A percentile compares a stretch with the other conserved stretches of the same genome.
These are phyloP conservation scores for Lordiphosa collinella DNA, from an alignment of 1,140 invertebrate genomes.

Conservation along the genomic window DNA sequence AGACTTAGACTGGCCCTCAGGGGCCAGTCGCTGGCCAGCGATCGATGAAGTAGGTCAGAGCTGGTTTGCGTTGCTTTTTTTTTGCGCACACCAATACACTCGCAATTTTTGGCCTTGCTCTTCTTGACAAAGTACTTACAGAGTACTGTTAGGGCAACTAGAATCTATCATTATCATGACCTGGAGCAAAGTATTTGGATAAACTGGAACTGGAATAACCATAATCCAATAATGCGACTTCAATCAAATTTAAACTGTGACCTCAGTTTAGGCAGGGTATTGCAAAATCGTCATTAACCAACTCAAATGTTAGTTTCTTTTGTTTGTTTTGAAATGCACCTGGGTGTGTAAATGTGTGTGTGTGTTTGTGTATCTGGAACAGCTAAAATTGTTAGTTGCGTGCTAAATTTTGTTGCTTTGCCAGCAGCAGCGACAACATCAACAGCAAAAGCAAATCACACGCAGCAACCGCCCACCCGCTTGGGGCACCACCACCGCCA, in stretches of 20 bases:
- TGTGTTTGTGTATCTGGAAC: constrained; percentile 54
- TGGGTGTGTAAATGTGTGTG: constrained; percentile 32
- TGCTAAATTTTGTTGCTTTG: constrained; percentile 59
- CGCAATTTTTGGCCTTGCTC: no score
- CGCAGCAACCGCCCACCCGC: constrained; percentile 44
- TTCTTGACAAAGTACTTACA: no score
- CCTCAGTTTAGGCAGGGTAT: neutral
- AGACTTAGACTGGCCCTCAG: no score
- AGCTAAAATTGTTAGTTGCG: constrained; percentile 77
- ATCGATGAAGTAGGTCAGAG: no score
- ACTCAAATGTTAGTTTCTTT: constrained; percentile 21
- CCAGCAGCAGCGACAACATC: constrained; percentile 19
- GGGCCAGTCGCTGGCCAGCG: no score
- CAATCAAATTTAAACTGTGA: neutral
- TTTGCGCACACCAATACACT: no score
- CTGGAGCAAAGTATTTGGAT: no score
- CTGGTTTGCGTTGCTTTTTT: no score
- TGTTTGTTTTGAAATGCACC: constrained; percentile 39
- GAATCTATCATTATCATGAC: no score
- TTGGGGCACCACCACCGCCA: constrained; percentile 15
- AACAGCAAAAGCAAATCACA: constrained; percentile 26
- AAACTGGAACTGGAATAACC: no score
- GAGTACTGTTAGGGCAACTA: no score
- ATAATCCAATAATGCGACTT: no score
- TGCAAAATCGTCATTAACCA: neutral